phyloP scores from a whole-genome alignment of 2,888 invertebrate species.

The Spilarctia lutea region DNA sequence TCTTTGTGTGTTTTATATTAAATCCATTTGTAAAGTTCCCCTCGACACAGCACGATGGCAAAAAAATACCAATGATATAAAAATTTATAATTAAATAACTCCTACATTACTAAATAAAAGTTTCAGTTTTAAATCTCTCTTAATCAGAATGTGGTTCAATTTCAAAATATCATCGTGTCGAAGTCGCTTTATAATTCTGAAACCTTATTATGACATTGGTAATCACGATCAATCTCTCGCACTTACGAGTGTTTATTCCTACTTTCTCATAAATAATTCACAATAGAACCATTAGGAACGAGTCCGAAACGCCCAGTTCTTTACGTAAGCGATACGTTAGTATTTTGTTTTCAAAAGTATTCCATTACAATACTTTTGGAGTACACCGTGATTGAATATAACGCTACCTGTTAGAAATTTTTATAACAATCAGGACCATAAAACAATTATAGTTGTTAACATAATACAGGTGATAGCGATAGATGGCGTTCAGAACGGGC shows the following conservation, averaged over 20 bases:
- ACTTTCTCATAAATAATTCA: conserved; percentile 27
- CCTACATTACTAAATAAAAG: neutral
- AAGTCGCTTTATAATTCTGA: neutral
- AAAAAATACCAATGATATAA: neutral
- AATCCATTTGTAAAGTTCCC: too few relatives aligned
- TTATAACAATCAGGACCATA: neutral
- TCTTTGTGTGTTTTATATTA: too few relatives aligned
- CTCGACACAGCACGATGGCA: too few relatives aligned
- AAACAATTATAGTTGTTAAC: neutral
- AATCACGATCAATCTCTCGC: conserved; percentile 19
- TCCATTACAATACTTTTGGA: neutral
- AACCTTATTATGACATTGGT: neutral
- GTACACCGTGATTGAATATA: neutral
- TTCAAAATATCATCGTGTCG: neutral
- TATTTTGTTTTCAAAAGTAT: neutral
- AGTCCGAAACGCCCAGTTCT: conserved; percentile 12
- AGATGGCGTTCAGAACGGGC: neutral
- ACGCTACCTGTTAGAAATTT: neutral
- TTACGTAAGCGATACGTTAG: conserved; percentile 5
- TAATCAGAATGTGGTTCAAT: neutral
- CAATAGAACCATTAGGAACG: conserved; percentile 18
- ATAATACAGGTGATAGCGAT: neutral
- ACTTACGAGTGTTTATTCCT: conserved; percentile 24
- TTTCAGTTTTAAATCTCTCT: neutral
- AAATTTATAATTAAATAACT: neutral